phyloP scores from a whole-genome alignment of 2,888 invertebrate species.

The Orthosia gothica region DNA sequence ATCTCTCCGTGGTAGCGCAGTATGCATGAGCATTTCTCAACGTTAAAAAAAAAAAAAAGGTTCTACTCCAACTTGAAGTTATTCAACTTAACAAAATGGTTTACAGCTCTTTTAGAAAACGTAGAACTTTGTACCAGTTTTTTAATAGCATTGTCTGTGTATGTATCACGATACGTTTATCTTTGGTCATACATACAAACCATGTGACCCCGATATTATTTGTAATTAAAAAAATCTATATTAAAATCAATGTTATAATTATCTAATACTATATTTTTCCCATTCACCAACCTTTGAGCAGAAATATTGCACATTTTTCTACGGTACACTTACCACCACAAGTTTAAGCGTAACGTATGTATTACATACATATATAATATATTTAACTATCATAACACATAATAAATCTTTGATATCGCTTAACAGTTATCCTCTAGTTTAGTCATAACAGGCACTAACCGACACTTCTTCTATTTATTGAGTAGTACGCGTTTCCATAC shows the following conservation, averaged over 20 bases:
- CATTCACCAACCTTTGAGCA: conserved; percentile 62
- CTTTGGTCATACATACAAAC: too few species aligned
- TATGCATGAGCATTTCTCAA: too few species aligned
- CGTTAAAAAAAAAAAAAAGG: too few species aligned
- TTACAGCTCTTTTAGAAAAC: too few species aligned
- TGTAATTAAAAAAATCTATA: neutral
- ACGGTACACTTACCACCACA: conserved; percentile 19
- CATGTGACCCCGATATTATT: too few species aligned
- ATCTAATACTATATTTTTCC: neutral
- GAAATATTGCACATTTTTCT: conserved; percentile 46
- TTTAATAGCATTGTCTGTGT: too few species aligned
- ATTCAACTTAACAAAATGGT: too few species aligned
- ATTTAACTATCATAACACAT: conserved; percentile 33
- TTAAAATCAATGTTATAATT: neutral
- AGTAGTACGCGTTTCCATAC: conserved; percentile 15
- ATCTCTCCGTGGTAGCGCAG: too few species aligned
- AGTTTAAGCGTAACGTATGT: conserved; percentile 45
- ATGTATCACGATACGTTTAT: too few species aligned
- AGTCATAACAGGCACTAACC: conserved; percentile 63
- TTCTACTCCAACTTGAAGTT: too few species aligned
- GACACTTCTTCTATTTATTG: conserved; percentile 22
- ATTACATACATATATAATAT: conserved; percentile 38
- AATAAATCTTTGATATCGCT: conserved; percentile 59
- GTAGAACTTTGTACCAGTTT: too few species aligned
- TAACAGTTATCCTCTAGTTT: conserved; percentile 49